Base-by-base conservation (phyloP, 2,888 invertebrate species). In the Catonia carolina region DNA sequence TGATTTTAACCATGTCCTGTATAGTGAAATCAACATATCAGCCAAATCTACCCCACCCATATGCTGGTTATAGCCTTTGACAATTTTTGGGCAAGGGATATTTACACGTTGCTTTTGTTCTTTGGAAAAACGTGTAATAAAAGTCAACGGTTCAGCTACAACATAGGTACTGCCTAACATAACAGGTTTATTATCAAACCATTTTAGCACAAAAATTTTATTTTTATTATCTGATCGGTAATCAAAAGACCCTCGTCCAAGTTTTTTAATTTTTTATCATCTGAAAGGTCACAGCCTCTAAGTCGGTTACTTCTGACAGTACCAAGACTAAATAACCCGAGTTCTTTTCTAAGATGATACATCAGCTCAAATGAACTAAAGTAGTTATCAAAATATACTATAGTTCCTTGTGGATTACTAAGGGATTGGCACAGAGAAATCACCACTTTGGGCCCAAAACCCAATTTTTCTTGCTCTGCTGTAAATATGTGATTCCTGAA, bases 361-460 rank as follows among this genome's bases (percentile, higher is more conserved):
- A 61, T 52, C 2, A 62, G 45, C 31, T 60, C 53, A 1, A 58
- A 23, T n/a, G 54, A 57, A 1, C 50, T 41, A 47, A 63, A 64
- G 35, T 50, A 67, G 51, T 65, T 67, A 48, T 67, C 66, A 52
- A 63, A 65, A 56, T 62, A 67, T 8, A 67, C 56, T 47, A 56
- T 41, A 15, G 36, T 27, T 10, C 49, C 15, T 37, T 61, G 37
- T 18, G 57, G 55, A 8, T 61, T 39, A 39, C 56, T 41, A 33
- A 68, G 66, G 12, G 64, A 62, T 55, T 62, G 62, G 18, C 58
- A 61, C 31, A 66, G 58, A 35, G 58, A 65, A 10, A 69, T 50
- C 2, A 70, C 69, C 8, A 69, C 57, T 18, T 69, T 61, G 17
- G 65, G 64, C 4, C 68, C 69, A 55, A 69, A 65, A 1, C 67